Evolutionary conservation across 2,888 invertebrate genomes (phyloP).

Genomic region (Tipula helvola): DNA sequence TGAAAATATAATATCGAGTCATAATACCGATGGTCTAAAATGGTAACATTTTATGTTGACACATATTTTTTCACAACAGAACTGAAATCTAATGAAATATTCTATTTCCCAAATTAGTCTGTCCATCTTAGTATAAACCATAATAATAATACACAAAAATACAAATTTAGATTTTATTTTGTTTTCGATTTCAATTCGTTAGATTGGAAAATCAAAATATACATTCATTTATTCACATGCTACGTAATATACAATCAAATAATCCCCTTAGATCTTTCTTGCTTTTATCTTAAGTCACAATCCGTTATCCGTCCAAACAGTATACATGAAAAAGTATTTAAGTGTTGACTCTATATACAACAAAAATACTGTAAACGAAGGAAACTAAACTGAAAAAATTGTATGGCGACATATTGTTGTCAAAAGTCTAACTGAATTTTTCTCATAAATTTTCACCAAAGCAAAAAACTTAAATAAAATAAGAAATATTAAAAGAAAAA

Average conservation of each 20-base stretch:
- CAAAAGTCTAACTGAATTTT: conserved; percentile 7
- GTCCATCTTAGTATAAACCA: neutral
- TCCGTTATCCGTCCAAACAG: neutral
- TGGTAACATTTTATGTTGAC: neutral
- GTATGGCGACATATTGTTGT: conserved; percentile 11
- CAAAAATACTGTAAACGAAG: neutral
- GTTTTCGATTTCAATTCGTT: neutral
- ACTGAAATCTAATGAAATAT: neutral
- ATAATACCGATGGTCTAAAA: too few species aligned
- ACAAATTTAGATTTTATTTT: neutral
- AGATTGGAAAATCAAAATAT: neutral
- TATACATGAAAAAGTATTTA: neutral
- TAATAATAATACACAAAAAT: neutral
- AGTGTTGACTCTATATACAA: neutral
- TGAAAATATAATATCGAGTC: too few species aligned
- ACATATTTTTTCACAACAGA: neutral
- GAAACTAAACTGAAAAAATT: neutral
- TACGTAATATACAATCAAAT: neutral
- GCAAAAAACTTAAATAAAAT: neutral
- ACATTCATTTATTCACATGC: neutral
- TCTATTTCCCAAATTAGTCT: neutral
- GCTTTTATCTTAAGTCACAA: neutral
- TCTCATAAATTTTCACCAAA: conserved; percentile 7
- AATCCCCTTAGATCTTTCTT: neutral
- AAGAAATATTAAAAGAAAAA: neutral